Evolutionary conservation across 2,113 vertebrate genomes (phyloP), one percentile per base, ranked within the genome.

Genomic region (Pao palembangensis): DNA sequence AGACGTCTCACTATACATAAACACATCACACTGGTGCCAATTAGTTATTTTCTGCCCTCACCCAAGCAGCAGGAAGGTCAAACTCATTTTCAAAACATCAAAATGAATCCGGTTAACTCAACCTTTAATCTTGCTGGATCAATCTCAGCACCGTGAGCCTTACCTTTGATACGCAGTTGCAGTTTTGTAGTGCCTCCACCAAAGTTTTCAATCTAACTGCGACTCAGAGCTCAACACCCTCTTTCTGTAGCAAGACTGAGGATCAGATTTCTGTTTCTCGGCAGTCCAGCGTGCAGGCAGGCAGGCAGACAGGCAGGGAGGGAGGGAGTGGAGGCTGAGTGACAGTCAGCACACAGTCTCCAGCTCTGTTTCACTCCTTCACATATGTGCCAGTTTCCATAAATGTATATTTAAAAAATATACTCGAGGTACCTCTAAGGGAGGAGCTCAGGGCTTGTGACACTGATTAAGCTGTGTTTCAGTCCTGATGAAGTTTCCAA

Each of bases 151-250:
- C 48, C 64, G 42, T 2, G 50, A 69, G 52, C 55, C 88, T 90
- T 90, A 90, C 90, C 88, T 87, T 84, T 63, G 58, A 49, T 76
- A 69, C 60, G 81, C 67, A 79, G 80, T 86, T 69, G 58, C 80
- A 64, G 69, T 77, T 75, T 66, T 71, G 77, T 55, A 48, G 82
- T 80, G 78, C 79, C 68, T 86, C 80, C 85, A 79, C 74, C 54
- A 80, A 84, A 80, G 76, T 86, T 88, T 88, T 81, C 84, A 83
- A 80, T 85, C 73, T 85, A 86, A 89, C 81, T 88, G 85, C 67
- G 69, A 66, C 75, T 83, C 75, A 62, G 67, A 66, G 79, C 69
- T 76, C 83, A 84, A 86, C 87, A 83, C 87, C 85, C 87, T 78
- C 79, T 86, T 83, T 85, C 78, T 79, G 62, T 31, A 82, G 75